Evolutionary conservation across 2,888 invertebrate genomes (phyloP).

Genomic region (Chouioia cunea): DNA sequence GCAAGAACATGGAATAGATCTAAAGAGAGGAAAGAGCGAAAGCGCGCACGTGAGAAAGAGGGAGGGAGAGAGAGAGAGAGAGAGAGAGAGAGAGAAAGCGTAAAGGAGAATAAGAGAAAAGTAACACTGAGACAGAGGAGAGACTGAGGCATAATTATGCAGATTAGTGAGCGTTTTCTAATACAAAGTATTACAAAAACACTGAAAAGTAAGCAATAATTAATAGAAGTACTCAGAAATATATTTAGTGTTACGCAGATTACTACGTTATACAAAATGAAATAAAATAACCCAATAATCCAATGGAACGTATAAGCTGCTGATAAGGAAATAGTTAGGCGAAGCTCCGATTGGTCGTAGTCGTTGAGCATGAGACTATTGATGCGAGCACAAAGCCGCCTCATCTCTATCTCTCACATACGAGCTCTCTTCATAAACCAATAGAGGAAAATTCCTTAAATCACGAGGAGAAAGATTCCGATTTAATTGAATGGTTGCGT

Average conservation of each 20-base stretch:
- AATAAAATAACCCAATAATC: too few species aligned
- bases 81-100: conserved; percentile 23
- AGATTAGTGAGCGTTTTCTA: too few species aligned
- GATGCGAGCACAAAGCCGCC: conserved; percentile 34
- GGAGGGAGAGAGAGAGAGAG: neutral
- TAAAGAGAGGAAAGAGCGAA: conserved; percentile 20
- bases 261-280: too few species aligned
- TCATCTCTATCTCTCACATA: conserved; percentile 1
- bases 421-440: conserved; percentile 28
- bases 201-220: too few species aligned
- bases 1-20: conserved; percentile 21
- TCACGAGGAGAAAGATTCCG: conserved; percentile 38
- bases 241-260: too few species aligned
- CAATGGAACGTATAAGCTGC: too few species aligned
- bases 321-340: conserved; percentile 36
- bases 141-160: neutral
- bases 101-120: conserved; percentile 6
- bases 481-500: conserved; percentile 40
- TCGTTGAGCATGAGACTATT: conserved; percentile 2
- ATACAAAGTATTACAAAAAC: too few species aligned
- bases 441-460: conserved; percentile 38
- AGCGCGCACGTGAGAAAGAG: conserved; percentile 11
- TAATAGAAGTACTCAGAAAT: too few species aligned
- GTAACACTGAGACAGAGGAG: neutral
- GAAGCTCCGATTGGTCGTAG: conserved; percentile 14